Base-by-base conservation (phyloP, 2,888 invertebrate species). In the Chymomyza fuscimana region DNA sequence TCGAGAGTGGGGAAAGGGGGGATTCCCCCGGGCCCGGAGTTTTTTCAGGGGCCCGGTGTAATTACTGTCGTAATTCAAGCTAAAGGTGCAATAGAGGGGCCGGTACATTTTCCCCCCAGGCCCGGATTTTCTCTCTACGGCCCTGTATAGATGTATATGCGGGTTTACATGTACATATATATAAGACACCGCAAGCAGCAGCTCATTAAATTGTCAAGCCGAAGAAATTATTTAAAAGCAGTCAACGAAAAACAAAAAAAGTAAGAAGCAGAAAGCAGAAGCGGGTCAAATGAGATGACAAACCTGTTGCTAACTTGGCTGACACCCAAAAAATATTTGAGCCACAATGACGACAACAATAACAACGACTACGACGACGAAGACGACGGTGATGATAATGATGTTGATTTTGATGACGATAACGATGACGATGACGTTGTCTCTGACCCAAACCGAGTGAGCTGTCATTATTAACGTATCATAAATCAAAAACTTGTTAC, bases 171-270 rank as follows among this genome's bases (percentile, higher is more conserved):
- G 25, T 25, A 25, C 25, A 25, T 25, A 32, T 32, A 32, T 32
- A 32, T 9, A 32, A 32, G 7, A 32, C 32, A 87, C 86, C 87
- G 64, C 74, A 40, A 74, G 78, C 80, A 79, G 86, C 80, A 79
- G 86, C 80, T 86, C 84, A 86, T 86, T 84, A 84, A 86, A 86
- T 81, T 87, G 86, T 86, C 85, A 83, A 87, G 62, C 72, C 65
- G 60, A 60, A 73, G 76, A 72, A 72, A 72, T 70, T 63, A 59
- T 69, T 36, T 60, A 63, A 76, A 56, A 71, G 29, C 58, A 60
- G 65, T 54, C 52, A 56, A 46, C 10, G 63, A 67, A 40, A 29
- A 16, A 19, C 2, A 19, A 19, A 67, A 73, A 73, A 46, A 56
- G 19, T 52, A 66, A 32, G 16, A 56, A 40, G 19, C 15, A 16